Evolutionary conservation across 2,888 invertebrate species (phyloP).

Genomic region (Drosophila paracracens): DNA sequence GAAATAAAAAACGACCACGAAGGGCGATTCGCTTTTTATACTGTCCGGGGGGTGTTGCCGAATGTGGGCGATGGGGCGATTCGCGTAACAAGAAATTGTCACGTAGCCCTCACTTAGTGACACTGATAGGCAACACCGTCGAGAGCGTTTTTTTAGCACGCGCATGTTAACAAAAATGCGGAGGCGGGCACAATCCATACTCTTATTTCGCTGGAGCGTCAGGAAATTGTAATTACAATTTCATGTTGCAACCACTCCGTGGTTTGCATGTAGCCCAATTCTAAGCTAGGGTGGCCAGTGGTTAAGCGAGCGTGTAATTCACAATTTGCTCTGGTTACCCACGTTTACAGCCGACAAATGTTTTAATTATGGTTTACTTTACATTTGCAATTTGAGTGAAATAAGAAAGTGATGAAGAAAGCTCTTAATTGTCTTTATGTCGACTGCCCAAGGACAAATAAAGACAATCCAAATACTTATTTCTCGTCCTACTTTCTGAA

Average conservation of each 20-base stretch:
- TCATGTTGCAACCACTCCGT: constrained; percentile 70
- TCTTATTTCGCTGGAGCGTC: constrained; percentile 35
- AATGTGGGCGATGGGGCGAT: constrained; percentile 58
- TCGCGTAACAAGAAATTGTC: constrained; percentile 76
- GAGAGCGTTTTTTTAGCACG: constrained; percentile 67
- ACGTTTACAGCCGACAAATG: constrained; percentile 68
- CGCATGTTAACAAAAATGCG: constrained; percentile 43
- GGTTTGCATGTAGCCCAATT: constrained; percentile 45
- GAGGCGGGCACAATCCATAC: constrained; percentile 26
- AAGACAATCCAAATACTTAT: not conserved
- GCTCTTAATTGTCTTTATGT: constrained; percentile 34
- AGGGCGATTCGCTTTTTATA: constrained; percentile 63
- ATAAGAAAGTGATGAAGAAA: constrained; percentile 29
- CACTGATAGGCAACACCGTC: constrained; percentile 54
- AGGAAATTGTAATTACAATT: constrained; percentile 73
- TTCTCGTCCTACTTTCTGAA: not conserved
- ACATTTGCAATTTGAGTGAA: constrained; percentile 60
- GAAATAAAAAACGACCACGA: constrained; percentile 50
- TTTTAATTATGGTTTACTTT: constrained; percentile 72
- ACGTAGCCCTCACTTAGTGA: constrained; percentile 65
- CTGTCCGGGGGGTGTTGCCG: constrained; percentile 50
- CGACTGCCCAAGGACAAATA: constrained; percentile 20
- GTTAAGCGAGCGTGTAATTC: constrained; percentile 85
- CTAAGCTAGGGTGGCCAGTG: constrained; percentile 74
- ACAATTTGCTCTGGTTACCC: constrained; percentile 83